A percentile compares a stretch with the other conserved stretches of the same genome.
These are phyloP conservation scores for Oscheius sp. DNA, from an alignment of 2,888 invertebrate species.

Conservation along the genomic window DNA sequence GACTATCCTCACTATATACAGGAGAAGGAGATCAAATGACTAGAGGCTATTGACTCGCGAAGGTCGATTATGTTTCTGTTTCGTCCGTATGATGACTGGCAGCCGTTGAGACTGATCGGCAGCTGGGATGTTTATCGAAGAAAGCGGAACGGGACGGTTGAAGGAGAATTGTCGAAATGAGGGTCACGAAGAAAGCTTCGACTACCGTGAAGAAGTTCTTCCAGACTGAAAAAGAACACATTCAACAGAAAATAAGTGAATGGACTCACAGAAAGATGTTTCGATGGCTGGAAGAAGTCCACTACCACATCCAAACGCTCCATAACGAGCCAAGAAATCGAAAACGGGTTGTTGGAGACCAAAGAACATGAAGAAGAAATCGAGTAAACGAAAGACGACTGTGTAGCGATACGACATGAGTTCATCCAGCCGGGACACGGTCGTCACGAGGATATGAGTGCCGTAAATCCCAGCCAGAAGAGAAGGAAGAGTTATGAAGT, in stretches of 20 bases:
- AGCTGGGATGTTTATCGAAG: constrained; percentile 59
- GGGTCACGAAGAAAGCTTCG: constrained; percentile 65
- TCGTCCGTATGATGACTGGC: constrained; percentile 24
- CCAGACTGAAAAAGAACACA: constrained; percentile 57
- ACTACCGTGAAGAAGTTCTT: constrained; percentile 64
- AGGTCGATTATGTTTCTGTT: constrained; percentile 18
- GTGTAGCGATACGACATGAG: constrained; percentile 63
- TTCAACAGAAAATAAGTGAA: background rate
- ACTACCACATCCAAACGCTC: constrained; percentile 52
- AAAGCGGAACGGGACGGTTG: constrained; percentile 59
- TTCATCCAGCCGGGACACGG: constrained; percentile 64
- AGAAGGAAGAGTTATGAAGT: constrained; percentile 65
- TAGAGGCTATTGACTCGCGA: constrained; percentile 2
- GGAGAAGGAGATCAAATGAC: constrained; percentile 20
- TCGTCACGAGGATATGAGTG: constrained; percentile 68
- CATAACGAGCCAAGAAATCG: constrained; percentile 64
- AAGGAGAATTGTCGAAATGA: constrained; percentile 64
- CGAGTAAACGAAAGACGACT: constrained; percentile 51
- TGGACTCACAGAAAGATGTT: constrained; percentile 54
- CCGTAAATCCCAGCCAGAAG: constrained; percentile 66
- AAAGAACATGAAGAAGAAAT: constrained; percentile 58
- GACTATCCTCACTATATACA: constrained; percentile 8
- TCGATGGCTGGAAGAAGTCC: constrained; percentile 47
- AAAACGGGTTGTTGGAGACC: constrained; percentile 65
- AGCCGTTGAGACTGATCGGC: constrained; percentile 44